Conservation (phyloP, 2,888 invertebrate species). For the Metallyticus violacea region DNA sequence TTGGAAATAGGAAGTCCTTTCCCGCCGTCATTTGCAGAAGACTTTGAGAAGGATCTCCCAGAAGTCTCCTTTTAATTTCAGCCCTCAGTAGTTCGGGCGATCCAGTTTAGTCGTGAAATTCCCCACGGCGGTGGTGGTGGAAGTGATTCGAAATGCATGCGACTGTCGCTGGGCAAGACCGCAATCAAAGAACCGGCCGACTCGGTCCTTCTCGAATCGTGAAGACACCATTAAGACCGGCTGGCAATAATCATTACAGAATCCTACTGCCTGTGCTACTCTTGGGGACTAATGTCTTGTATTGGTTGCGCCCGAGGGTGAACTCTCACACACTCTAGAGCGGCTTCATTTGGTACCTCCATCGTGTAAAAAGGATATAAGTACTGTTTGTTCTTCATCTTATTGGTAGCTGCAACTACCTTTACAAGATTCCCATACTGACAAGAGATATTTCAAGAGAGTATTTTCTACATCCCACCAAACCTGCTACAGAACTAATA, state of each 20-base stretch:
- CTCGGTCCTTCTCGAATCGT: neutral
- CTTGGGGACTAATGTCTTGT: constrained; percentile 12
- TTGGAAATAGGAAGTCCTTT: neutral
- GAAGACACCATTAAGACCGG: constrained; percentile 7
- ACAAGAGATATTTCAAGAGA: too few relatives aligned
- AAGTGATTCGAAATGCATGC: neutral
- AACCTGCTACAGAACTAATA: neutral
- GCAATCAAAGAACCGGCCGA: neutral
- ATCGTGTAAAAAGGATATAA: neutral
- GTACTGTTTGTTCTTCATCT: neutral
- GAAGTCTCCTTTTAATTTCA: neutral
- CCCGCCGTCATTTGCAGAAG: neutral
- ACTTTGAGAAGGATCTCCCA: neutral
- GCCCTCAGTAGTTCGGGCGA: neutral
- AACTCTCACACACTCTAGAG: neutral
- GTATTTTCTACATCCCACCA: too few relatives aligned
- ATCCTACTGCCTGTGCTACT: neutral
- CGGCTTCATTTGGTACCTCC: neutral
- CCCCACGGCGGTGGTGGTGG: neutral
- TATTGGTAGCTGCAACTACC: too few relatives aligned
- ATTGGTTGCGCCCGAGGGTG: neutral
- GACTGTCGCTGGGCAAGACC: neutral
- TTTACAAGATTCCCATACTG: too few relatives aligned
- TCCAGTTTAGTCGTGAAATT: neutral
- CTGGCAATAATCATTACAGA: constrained; percentile 16